These are phyloP conservation scores for Plutella xylostella DNA, from an alignment of 2,888 invertebrate species.

Conservation along the genomic window DNA sequence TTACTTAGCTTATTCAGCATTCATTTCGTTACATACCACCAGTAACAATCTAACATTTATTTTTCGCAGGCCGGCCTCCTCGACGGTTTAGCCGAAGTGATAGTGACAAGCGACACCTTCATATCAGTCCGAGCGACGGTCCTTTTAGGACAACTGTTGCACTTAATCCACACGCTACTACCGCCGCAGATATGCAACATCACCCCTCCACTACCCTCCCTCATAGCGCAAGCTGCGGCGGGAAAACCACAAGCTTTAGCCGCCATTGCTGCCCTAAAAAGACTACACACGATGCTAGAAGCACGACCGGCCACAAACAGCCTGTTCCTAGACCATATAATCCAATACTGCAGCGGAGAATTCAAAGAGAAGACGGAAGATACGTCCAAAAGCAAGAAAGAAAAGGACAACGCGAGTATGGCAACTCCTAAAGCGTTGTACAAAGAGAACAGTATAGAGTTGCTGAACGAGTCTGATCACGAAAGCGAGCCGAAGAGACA, in stretches of 20 bases:
- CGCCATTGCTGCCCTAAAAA: constrained; percentile 83
- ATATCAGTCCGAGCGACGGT: constrained; percentile 93
- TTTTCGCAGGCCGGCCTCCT: constrained; percentile 77
- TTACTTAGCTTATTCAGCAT: too few relatives aligned
- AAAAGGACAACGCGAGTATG: constrained; percentile 51
- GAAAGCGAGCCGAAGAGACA: constrained; percentile 52
- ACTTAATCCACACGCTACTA: constrained; percentile 86
- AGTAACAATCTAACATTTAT: too few relatives aligned
- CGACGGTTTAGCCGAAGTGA: constrained; percentile 91
- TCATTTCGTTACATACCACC: too few relatives aligned
- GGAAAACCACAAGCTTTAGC: constrained; percentile 85
- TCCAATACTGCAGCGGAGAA: constrained; percentile 69
- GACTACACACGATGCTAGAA: constrained; percentile 84
- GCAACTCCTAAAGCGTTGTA: constrained; percentile 36
- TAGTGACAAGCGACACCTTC: constrained; percentile 88
- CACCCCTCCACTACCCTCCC: constrained; percentile 84
- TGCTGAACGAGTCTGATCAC: constrained; percentile 51
- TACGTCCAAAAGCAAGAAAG: constrained; percentile 43
- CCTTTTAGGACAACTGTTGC: constrained; percentile 87
- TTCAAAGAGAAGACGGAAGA: constrained; percentile 42
- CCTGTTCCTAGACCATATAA: constrained; percentile 83
- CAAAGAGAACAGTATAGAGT: constrained; percentile 48
- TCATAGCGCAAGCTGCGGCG: constrained; percentile 82
- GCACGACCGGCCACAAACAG: constrained; percentile 85
- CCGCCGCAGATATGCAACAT: constrained; percentile 89